phyloP scores from a whole-genome alignment of 2,113 vertebrate genomes.

The Edolisoma coerulescens region DNA sequence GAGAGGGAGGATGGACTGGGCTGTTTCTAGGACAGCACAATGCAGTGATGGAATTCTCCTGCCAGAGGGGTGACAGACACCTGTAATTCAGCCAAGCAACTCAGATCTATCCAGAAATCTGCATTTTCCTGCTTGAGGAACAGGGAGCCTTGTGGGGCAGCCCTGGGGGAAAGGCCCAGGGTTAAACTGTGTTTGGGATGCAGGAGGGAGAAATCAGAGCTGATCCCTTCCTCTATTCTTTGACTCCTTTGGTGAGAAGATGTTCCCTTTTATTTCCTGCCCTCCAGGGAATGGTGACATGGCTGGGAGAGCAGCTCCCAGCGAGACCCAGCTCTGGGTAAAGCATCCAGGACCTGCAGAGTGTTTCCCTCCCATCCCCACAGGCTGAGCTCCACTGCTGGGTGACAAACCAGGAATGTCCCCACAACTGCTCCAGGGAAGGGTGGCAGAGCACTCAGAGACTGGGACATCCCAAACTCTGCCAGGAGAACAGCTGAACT shows the following conservation, averaged over 20 bases:
- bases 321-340: not conserved
- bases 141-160: not conserved
- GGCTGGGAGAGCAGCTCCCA: not conserved
- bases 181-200: not conserved
- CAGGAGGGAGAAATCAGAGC: not conserved
- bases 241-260: not conserved
- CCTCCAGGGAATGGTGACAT: rapidly evolving
- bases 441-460: not conserved
- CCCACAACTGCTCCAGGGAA: not conserved
- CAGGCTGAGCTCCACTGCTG: not conserved
- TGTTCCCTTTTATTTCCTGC: not conserved
- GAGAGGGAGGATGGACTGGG: not conserved
- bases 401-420: not conserved
- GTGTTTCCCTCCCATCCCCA: not conserved
- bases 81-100: not conserved
- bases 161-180: not conserved
- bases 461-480: not conserved
- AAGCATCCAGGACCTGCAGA: not conserved
- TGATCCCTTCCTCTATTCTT: not conserved
- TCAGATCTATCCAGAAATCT: not conserved
- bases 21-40: not conserved
- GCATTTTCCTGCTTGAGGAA: not conserved
- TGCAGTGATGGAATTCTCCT: not conserved
- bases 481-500: not conserved
- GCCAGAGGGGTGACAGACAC: not conserved